These are phyloP conservation scores for Myrmophylax atrothorax DNA, from an alignment of 2,113 vertebrate species.

Conservation along the genomic window DNA sequence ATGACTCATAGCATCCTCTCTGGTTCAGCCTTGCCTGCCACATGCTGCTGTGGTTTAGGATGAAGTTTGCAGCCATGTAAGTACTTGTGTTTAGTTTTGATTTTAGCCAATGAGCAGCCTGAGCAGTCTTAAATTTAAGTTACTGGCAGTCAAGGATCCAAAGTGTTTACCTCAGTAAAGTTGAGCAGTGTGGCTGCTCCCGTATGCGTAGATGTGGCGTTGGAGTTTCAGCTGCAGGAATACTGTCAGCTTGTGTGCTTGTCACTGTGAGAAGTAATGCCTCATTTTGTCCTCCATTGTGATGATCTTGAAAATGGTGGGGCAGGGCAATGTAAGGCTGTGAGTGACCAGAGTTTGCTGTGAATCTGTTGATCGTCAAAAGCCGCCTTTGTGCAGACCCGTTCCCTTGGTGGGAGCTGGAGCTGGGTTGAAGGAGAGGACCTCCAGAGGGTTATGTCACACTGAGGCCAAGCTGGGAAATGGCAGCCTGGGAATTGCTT, in stretches of 20 bases:
- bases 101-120: background rate
- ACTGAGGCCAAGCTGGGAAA: background rate
- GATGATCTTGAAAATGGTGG: background rate
- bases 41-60: background rate
- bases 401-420: background rate
- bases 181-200: background rate
- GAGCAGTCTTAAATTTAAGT: background rate
- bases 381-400: fast-evolving
- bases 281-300: background rate
- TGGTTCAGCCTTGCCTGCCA: fast-evolving
- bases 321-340: background rate
- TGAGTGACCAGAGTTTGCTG: background rate
- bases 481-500: background rate
- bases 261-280: fast-evolving
- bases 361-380: background rate
- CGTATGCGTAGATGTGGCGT: fast-evolving
- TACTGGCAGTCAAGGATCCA: fast-evolving
- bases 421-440: background rate
- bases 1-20: fast-evolving
- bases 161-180: background rate
- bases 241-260: background rate
- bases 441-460: background rate
- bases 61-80: background rate
- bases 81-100: background rate
- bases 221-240: background rate